Evolutionary conservation across 1,140 invertebrate genomes (phyloP).

Genomic region (Drosophila pachea): DNA sequence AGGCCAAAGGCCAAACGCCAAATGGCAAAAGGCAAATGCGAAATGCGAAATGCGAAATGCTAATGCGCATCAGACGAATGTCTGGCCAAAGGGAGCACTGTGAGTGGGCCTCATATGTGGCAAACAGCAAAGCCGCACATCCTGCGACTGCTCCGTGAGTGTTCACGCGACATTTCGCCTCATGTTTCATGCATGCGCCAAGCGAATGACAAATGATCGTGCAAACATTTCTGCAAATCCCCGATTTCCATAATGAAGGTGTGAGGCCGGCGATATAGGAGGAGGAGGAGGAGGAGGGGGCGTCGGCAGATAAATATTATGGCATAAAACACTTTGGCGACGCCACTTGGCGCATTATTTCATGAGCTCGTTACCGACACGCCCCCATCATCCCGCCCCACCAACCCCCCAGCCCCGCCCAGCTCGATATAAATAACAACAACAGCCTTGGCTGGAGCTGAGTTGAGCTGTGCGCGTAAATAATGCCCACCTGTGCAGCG

Average conservation of each 20-base stretch:
- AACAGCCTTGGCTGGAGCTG: not conserved
- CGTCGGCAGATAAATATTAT: conserved; percentile 70
- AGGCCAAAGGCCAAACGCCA: too few species aligned
- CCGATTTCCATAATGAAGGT: conserved; percentile 73
- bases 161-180: conserved; percentile 24
- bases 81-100: not conserved
- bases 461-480: conserved; percentile 29
- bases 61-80: not conserved
- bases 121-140: too few species aligned
- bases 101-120: too few species aligned
- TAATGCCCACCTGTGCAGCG: conserved; percentile 54
- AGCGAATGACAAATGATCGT: conserved; percentile 71
- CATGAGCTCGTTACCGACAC: conserved; percentile 74
- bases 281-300: not conserved
- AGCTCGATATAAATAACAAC: conserved; percentile 68
- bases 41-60: not conserved
- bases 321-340: conserved; percentile 74
- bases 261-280: not conserved
- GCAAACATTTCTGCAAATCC: conserved; percentile 76
- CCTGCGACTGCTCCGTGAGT: not conserved
- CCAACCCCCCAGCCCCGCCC: conserved; percentile 4
- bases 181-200: conserved; percentile 68
- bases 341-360: conserved; percentile 76
- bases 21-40: too few species aligned
- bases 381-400: not conserved